These are phyloP conservation scores for Cygnus atratus DNA, from an alignment of 2,113 vertebrate species.

Conservation along the genomic window DNA sequence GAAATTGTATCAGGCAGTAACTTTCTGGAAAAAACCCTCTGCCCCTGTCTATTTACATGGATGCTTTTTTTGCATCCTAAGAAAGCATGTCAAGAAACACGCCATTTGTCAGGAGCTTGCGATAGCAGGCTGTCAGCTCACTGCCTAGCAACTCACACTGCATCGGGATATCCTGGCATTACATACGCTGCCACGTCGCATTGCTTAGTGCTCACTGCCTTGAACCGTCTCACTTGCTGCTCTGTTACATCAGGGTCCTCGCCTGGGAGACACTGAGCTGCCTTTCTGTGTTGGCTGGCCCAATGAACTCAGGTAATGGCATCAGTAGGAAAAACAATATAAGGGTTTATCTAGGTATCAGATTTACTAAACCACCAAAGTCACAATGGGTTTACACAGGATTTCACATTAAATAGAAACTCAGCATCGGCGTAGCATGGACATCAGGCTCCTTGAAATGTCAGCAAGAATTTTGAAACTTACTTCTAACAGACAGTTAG, in stretches of 20 bases:
- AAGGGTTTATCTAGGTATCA: background rate
- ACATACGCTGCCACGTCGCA: background rate
- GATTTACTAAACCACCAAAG: background rate
- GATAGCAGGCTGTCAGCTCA: background rate
- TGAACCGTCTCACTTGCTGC: background rate
- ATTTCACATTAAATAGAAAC: background rate
- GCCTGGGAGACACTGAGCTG: background rate
- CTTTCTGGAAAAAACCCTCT: background rate
- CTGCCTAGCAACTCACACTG: conserved; percentile 13
- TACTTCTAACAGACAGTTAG: background rate
- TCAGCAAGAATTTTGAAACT: background rate
- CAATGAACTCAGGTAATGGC: background rate
- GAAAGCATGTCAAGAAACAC: background rate
- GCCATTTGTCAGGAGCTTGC: background rate
- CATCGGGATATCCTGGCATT: background rate
- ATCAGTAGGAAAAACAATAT: background rate
- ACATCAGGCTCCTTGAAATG: background rate
- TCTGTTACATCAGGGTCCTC: background rate
- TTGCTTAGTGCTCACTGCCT: background rate
- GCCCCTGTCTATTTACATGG: background rate
- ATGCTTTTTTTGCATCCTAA: background rate
- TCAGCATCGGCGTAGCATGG: fast-evolving
- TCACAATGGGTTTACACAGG: background rate
- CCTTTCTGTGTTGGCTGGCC: background rate
- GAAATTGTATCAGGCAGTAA: background rate